A percentile compares a stretch with the other conserved stretches of the same genome.
Conservation (phyloP, 2,797 vertebrate genomes). For the Lepus townsendii region DNA sequence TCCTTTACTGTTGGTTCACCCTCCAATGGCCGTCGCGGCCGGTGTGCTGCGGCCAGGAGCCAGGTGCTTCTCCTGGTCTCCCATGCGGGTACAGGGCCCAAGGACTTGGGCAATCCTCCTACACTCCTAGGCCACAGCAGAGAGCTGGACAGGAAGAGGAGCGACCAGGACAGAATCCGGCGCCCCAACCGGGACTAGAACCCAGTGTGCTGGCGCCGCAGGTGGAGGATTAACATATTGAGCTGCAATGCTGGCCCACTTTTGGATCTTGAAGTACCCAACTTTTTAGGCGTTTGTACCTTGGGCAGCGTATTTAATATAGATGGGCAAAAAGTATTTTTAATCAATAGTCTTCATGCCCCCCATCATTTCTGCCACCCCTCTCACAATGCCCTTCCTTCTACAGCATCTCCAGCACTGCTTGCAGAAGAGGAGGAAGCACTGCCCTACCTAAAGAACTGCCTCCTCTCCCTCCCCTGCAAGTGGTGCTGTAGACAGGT, state of each 20-base stretch:
- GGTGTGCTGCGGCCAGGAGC: no score
- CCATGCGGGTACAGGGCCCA: no score
- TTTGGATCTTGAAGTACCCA: conserved; percentile 50
- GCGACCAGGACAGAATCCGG: no score
- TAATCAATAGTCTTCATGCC: conserved; percentile 65
- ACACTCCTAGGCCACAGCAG: no score
- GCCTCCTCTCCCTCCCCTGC: conserved; percentile 86
- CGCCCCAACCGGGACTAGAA: no score
- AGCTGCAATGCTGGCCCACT: background rate
- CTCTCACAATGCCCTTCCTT: conserved; percentile 85
- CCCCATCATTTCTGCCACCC: conserved; percentile 70
- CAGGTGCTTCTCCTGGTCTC: no score
- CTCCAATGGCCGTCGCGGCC: no score
- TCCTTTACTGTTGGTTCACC: no score
- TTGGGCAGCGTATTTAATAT: conserved; percentile 65
- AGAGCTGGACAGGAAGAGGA: no score
- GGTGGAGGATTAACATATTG: no score
- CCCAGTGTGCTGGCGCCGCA: no score
- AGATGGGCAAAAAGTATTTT: conserved; percentile 64
- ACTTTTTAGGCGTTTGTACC: conserved; percentile 54
- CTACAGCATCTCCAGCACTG: conserved; percentile 85
- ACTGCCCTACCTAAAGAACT: conserved; percentile 83
- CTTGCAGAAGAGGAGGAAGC: conserved; percentile 87
- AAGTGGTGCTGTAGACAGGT: conserved; percentile 87
- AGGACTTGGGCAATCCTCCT: no score